phyloP scores from a whole-genome alignment of 2,888 invertebrate genomes.

The Agriotes lineatus region DNA sequence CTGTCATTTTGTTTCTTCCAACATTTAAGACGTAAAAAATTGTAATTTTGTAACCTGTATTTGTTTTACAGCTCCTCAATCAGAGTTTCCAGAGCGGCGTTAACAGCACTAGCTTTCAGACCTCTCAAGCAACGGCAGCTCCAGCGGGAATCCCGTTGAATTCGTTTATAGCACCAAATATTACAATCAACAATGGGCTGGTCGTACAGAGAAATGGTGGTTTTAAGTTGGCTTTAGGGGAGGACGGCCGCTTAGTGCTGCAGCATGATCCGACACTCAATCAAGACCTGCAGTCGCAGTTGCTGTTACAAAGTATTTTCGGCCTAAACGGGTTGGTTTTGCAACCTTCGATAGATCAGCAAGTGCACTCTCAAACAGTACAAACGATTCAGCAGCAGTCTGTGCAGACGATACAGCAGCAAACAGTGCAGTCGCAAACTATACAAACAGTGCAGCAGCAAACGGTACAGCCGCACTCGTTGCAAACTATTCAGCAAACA shows the following conservation, averaged over 20 bases:
- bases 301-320: constrained; percentile 64
- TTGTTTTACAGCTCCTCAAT: constrained; percentile 59
- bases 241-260: constrained; percentile 76
- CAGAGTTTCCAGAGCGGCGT: constrained; percentile 64
- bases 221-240: constrained; percentile 75
- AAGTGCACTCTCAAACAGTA: constrained; percentile 64
- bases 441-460: constrained; percentile 65
- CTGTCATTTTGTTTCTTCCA: too few relatives aligned
- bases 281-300: constrained; percentile 67
- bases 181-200: constrained; percentile 64
- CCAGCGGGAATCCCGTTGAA: constrained; percentile 38
- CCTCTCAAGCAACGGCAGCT: constrained; percentile 37
- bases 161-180: constrained; percentile 57
- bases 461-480: constrained; percentile 62
- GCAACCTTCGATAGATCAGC: constrained; percentile 64
- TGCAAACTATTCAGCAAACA: constrained; percentile 60
- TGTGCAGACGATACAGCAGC: constrained; percentile 65
- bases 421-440: constrained; percentile 65
- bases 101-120: constrained; percentile 49
- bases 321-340: constrained; percentile 63
- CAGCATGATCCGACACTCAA: constrained; percentile 74
- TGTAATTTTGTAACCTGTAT: background rate
- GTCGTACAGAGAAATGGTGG: constrained; percentile 73
- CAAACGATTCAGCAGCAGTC: constrained; percentile 66
- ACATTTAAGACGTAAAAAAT: too few relatives aligned